Base-by-base conservation (phyloP, 2,797 vertebrate genomes). In the Hafferia zeledoni region DNA sequence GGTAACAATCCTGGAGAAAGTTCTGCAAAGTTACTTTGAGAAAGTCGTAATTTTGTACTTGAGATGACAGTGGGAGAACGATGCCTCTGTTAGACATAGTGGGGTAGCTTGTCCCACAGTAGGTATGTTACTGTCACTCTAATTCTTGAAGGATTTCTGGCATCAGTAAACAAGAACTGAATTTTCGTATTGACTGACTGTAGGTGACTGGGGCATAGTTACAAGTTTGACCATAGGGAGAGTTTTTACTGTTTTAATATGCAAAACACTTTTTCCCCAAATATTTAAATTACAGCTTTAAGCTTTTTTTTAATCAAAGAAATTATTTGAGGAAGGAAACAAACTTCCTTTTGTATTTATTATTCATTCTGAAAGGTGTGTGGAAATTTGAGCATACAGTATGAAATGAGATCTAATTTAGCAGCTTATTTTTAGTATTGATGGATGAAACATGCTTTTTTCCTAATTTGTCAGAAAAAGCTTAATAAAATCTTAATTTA, bases 1-100 rank as follows among this genome's bases (percentile, higher is more conserved):
- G 43, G 72, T 46, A 92, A 50, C 39, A 90, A 61, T 91, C 67
- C 81, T 94, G 83, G 83, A 94, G 87, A 94, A 94, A 96, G 90
- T 88, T 41, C 80, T 96, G 95, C 79, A 87, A 90, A 95, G 68
- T 90, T 87, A 91, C 89, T 97, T 95, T 63, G 67, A 90, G 72
- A 87, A 91, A 57, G 39, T 47, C 1, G 0, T 56, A n/a, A 71
- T 93, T 85, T 75, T 92, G 47, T 94, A 30, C 46, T 83, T 89
- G 56, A 86, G 37, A 63, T 46, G 37, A 57, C 59, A 78, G 37
- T 60, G 46, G 24, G 83, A 89, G 61, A 60, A 41, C 11, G 1
- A 44, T 65, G 57, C 50, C 49, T 93, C 39, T 93, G 59, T 90
- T 90, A 89, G 41, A 53, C 8, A 16, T 46, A 61, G 41, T 83